These are phyloP conservation scores for Oostethus manadensis DNA, from an alignment of 2,113 vertebrate genomes.

Conservation along the genomic window DNA sequence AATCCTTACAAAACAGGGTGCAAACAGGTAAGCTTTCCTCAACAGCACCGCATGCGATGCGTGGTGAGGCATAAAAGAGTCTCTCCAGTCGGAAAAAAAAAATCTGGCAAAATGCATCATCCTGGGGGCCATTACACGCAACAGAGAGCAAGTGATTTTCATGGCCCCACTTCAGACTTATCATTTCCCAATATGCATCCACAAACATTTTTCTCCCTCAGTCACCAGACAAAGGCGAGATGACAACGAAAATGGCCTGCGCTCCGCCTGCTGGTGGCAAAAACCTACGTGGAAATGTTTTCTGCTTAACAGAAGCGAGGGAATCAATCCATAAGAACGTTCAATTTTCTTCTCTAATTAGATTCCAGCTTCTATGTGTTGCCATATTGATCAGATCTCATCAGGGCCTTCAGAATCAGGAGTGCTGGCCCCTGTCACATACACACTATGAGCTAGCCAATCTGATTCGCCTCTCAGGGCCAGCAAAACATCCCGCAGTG, in stretches of 20 bases:
- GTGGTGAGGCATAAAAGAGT: conserved; percentile 52
- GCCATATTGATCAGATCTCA: no score
- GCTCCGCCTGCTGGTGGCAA: conserved; percentile 23
- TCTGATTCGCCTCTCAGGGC: no score
- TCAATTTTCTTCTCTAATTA: no score
- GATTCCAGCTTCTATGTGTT: no score
- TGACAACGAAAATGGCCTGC: conserved; percentile 34
- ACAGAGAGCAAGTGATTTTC: conserved; percentile 66
- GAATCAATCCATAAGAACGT: no score
- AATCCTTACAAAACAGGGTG: conserved; percentile 17
- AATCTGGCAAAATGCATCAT: conserved; percentile 73
- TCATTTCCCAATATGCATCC: conserved; percentile 75
- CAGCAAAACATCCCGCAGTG: no score
- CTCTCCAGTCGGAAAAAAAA: conserved; percentile 60
- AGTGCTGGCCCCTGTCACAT: no score
- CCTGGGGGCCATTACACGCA: conserved; percentile 74
- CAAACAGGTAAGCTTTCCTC: conserved; percentile 9
- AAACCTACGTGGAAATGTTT: conserved; percentile 39
- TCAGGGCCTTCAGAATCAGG: no score
- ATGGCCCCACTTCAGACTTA: conserved; percentile 71
- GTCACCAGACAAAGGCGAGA: conserved; percentile 36
- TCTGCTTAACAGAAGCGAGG: conserved; percentile 42
- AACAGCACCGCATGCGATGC: conserved; percentile 22
- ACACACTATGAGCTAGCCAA: no score
- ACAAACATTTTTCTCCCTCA: conserved; percentile 66